Conservation (phyloP, 2,113 vertebrate species). For the Hippocampus comes region DNA sequence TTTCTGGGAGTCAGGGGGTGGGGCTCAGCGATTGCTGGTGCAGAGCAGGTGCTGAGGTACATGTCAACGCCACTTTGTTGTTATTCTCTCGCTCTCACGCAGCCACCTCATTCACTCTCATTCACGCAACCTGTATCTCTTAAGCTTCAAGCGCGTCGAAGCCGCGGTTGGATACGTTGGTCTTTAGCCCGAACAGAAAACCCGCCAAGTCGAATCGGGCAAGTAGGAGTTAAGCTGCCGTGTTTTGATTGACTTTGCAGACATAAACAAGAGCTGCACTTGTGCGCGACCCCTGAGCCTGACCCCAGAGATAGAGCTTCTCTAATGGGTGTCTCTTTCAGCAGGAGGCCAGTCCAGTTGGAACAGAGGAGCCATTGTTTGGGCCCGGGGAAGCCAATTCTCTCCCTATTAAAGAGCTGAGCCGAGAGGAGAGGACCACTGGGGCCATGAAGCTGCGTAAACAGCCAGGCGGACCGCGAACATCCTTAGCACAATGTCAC, state of each 20-base stretch:
- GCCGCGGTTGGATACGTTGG: slow-evolving; percentile 22
- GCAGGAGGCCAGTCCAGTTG: slow-evolving; percentile 44
- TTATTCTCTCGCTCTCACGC: slow-evolving; percentile 18
- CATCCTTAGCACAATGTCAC: slow-evolving; percentile 28
- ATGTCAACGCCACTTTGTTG: slow-evolving; percentile 36
- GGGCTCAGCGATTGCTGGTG: slow-evolving; percentile 13
- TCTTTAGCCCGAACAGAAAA: slow-evolving; percentile 25
- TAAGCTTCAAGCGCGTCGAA: slow-evolving; percentile 11
- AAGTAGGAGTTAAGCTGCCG: slow-evolving; percentile 65
- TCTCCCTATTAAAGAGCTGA: slow-evolving; percentile 66
- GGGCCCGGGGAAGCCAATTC: slow-evolving; percentile 58
- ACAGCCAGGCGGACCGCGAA: slow-evolving; percentile 22
- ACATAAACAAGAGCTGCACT: slow-evolving; percentile 77
- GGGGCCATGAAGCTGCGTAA: slow-evolving; percentile 33
- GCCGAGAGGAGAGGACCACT: slow-evolving; percentile 28
- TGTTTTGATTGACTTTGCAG: slow-evolving; percentile 76
- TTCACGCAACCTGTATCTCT: slow-evolving; percentile 14
- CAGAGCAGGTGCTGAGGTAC: slow-evolving; percentile 41
- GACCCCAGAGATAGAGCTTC: slow-evolving; percentile 76
- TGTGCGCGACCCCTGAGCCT: slow-evolving; percentile 68
- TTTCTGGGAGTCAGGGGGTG: not conserved
- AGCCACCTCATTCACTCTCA: slow-evolving; percentile 31
- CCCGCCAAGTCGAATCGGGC: slow-evolving; percentile 28
- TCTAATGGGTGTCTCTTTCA: slow-evolving; percentile 80
- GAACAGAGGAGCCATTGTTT: slow-evolving; percentile 77